phyloP scores from a whole-genome alignment of 2,888 invertebrate species.

The Atethmia centrago region DNA sequence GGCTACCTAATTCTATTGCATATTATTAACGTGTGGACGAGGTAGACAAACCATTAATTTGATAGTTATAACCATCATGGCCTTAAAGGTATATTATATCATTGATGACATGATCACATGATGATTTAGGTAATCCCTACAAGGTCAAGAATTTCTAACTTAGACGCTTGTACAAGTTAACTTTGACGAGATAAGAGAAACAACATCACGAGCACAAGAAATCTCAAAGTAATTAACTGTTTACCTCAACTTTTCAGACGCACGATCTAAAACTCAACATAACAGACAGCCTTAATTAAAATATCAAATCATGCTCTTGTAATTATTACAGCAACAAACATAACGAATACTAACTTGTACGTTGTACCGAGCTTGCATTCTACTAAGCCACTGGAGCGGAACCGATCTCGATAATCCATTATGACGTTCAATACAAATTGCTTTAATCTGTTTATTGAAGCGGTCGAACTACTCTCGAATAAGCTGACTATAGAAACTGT shows the following conservation, averaged over 20 bases:
- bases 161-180: not conserved
- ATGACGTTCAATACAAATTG: slow-evolving; percentile 58
- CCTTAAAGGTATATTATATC: not conserved
- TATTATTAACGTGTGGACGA: slow-evolving; percentile 1
- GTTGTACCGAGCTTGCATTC: slow-evolving; percentile 41
- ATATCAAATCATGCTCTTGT: slow-evolving; percentile 35
- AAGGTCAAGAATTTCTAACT: slow-evolving; percentile 7
- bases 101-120: slow-evolving; percentile 4
- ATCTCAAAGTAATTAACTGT: slow-evolving; percentile 25
- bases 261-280: not conserved
- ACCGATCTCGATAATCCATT: slow-evolving; percentile 59
- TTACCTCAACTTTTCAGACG: slow-evolving; percentile 6
- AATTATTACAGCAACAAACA: slow-evolving; percentile 44
- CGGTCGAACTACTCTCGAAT: slow-evolving; percentile 48
- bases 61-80: not conserved
- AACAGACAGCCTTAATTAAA: slow-evolving; percentile 30
- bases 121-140: not conserved
- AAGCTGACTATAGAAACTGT: slow-evolving; percentile 16
- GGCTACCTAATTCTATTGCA: not conserved
- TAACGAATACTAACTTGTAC: slow-evolving; percentile 42
- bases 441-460: slow-evolving; percentile 39
- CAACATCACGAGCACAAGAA: not conserved
- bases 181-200: not conserved
- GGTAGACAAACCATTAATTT: slow-evolving; percentile 15
- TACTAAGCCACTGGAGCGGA: slow-evolving; percentile 44